Base-by-base conservation (phyloP, 2,888 invertebrate genomes). In the Bombylius major region DNA sequence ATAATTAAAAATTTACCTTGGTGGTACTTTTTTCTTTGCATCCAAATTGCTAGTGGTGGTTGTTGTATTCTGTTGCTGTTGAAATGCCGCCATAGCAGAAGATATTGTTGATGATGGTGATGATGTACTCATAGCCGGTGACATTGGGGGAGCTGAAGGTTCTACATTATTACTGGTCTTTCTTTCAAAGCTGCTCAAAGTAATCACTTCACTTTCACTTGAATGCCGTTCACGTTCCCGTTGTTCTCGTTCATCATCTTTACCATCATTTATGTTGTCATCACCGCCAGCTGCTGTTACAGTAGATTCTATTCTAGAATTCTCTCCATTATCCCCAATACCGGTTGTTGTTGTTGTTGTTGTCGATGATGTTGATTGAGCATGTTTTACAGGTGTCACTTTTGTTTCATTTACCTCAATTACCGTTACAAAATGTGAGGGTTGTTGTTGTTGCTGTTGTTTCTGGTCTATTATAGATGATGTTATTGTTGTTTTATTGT, bases 381-480 rank as follows among this genome's bases (percentile, higher is more conserved):
- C 39, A 36, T 59, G 53, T 52, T 60, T 60, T 49, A 54, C 58
- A 14, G 58, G 50, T 44, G 56, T 52, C 64, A 77, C 76, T 69
- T 84, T 84, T 66, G 83, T 76, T 70, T 89, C 90, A 73, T 89
- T 90, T 46, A 91, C 89, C 81, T 89, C 88, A 66, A 91, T 91
- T 62, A 91, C 90, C 59, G 90, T 91, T 62, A 91, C 84, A 76
- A 90, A 91, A 74, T 89, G 74, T 59, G 75, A 73, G 53, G 71
- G 66, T 51, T 63, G 51, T 56, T 67, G 55, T 53, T 33, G 11
- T 39, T 7, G 4, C 11, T 7, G 4, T 36, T 5, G 8, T 23
- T 23, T 23, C 23, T 23, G 23, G 23, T 23, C 23, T 23, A 23
- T 23, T 23, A 3, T 23, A 14, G 54, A 54, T 13, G 60, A 56